Conservation (phyloP, 2,888 invertebrate genomes). For the Galeopsomyia nigrocyanea region DNA sequence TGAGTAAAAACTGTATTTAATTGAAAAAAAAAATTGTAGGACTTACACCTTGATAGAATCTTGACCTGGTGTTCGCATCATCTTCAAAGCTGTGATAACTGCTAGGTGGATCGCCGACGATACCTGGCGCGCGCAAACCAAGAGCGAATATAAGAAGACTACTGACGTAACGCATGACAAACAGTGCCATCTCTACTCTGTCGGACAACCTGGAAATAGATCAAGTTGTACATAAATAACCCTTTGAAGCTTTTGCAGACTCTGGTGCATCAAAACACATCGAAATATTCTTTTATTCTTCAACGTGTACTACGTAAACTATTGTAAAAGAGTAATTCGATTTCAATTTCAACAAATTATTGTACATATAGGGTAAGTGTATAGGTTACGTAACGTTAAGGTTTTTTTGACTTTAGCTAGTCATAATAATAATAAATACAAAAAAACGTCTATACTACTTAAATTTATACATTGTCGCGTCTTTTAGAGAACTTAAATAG, state of each 20-base stretch:
- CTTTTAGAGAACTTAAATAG: too few species aligned
- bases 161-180: conserved; percentile 84
- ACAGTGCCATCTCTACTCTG: conserved; percentile 88
- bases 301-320: too few species aligned
- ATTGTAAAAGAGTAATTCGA: too few species aligned
- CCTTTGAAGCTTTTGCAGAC: conserved; percentile 1
- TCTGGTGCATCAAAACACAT: not conserved
- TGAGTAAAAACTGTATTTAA: conserved; percentile 17
- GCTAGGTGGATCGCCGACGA: conserved; percentile 51
- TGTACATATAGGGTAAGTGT: too few species aligned
- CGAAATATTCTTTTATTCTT: not conserved
- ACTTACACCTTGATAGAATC: conserved; percentile 65
- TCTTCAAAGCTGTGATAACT: conserved; percentile 50
- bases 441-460: too few species aligned
- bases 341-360: too few species aligned
- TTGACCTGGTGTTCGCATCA: conserved; percentile 53
- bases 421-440: too few species aligned
- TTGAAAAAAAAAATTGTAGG: conserved; percentile 35
- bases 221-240: conserved; percentile 34
- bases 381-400: too few species aligned
- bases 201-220: conserved; percentile 77
- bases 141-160: conserved; percentile 85
- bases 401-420: too few species aligned
- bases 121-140: conserved; percentile 89
- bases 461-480: too few species aligned